Evolutionary conservation across 2,113 vertebrate genomes (phyloP).

Genomic region (Sturnira hondurensis): DNA sequence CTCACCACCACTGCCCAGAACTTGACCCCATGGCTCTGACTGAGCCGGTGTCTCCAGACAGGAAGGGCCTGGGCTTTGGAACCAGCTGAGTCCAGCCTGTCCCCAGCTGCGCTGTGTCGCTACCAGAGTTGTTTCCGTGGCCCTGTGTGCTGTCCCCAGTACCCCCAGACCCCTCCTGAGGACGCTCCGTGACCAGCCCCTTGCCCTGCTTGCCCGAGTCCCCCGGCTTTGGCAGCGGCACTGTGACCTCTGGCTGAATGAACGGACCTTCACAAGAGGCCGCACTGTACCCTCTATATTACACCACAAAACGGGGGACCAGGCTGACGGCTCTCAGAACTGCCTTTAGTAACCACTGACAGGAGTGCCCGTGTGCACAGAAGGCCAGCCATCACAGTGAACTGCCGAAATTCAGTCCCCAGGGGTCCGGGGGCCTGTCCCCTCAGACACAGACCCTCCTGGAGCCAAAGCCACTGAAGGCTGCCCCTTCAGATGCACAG

Average conservation of each 20-base stretch:
- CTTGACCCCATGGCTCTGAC: too few relatives aligned
- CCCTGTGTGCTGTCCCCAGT: rapidly evolving
- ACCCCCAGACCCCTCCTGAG: neutral
- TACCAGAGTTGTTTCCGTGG: rapidly evolving
- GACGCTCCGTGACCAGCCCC: neutral
- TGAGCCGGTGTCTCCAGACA: rapidly evolving
- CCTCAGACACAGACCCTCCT: too few relatives aligned
- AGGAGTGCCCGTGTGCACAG: rapidly evolving
- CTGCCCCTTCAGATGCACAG: rapidly evolving
- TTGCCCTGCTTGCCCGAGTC: neutral
- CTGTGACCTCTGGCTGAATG: rapidly evolving
- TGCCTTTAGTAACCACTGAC: neutral
- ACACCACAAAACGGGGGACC: rapidly evolving
- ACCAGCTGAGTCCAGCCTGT: neutral
- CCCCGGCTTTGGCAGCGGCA: neutral
- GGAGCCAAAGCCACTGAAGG: neutral
- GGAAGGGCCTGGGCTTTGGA: neutral
- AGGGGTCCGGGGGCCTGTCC: too few relatives aligned
- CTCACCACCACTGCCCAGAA: too few relatives aligned
- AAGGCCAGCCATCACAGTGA: rapidly evolving
- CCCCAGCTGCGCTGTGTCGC: neutral
- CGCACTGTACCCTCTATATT: rapidly evolving
- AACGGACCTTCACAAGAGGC: neutral
- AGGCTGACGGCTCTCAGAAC: neutral
- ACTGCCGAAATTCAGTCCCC: rapidly evolving